Conservation (phyloP, 2,113 vertebrate genomes). For the Neolamprologus devosi region DNA sequence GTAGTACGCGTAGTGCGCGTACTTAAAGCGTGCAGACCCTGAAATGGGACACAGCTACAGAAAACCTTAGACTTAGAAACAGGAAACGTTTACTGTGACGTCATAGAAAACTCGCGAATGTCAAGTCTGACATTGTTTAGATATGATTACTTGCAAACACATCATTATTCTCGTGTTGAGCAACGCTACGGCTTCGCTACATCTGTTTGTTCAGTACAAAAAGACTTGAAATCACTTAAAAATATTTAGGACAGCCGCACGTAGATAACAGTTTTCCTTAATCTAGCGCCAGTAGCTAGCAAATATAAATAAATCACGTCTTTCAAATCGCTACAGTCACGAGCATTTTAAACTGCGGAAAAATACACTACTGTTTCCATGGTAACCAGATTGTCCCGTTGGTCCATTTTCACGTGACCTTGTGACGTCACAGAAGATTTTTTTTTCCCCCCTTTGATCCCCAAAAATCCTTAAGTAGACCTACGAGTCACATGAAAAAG, state of each 20-base stretch:
- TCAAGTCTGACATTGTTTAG: no score
- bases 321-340: background rate
- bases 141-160: no score
- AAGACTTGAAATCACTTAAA: background rate
- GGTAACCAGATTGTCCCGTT: background rate
- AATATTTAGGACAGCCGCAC: background rate
- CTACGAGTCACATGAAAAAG: background rate
- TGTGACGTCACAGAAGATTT: background rate
- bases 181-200: background rate
- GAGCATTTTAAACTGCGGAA: background rate
- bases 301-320: background rate
- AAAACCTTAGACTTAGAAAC: no score
- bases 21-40: no score
- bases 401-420: background rate
- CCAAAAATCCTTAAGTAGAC: background rate
- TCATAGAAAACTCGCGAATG: no score
- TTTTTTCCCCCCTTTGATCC: fast-evolving
- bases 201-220: background rate
- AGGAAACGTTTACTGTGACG: no score
- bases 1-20: no score
- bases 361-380: background rate
- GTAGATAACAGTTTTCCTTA: background rate
- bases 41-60: no score
- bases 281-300: background rate
- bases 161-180: no score